A percentile compares a stretch with the other conserved stretches of the same genome.
Evolutionary conservation across 2,113 vertebrate genomes (phyloP).

Genomic region (Noctilio leporinus): DNA sequence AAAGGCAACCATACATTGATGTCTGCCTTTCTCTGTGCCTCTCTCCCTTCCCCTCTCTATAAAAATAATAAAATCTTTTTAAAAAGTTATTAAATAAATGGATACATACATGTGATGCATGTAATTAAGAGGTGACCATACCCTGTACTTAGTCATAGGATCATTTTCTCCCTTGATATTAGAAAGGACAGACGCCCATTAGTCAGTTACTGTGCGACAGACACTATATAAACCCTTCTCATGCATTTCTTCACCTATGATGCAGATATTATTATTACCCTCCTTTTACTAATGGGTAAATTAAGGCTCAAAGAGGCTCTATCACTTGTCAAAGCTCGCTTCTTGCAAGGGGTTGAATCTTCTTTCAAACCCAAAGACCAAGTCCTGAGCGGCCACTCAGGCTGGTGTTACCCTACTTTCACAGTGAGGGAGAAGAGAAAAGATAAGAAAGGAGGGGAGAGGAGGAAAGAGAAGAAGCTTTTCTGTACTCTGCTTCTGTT

Average conservation of each 20-base stretch:
- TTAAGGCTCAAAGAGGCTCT: constrained; percentile 11
- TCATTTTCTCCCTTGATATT: not conserved
- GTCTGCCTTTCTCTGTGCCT: no score
- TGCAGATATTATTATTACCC: not conserved
- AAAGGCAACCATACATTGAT: no score
- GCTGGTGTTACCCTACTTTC: not conserved
- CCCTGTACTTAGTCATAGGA: not conserved
- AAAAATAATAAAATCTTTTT: no score
- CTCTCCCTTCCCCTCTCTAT: no score
- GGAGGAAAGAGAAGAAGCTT: not conserved
- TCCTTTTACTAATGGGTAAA: constrained; percentile 8
- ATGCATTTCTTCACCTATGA: not conserved
- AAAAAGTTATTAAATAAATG: no score
- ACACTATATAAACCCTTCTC: not conserved
- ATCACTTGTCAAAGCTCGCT: not conserved
- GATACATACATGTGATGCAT: not conserved
- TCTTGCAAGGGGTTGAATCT: not conserved
- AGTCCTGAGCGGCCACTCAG: not conserved
- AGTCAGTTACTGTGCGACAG: not conserved
- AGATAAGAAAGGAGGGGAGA: not conserved
- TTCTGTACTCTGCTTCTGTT: not conserved
- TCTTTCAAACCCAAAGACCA: not conserved
- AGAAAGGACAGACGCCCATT: not conserved
- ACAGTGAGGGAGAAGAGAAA: not conserved
- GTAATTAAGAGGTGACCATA: not conserved